A percentile compares a stretch with the other conserved stretches of the same genome.
Conservation (phyloP, 2,113 vertebrate genomes). For the Lampris megalopsis region DNA sequence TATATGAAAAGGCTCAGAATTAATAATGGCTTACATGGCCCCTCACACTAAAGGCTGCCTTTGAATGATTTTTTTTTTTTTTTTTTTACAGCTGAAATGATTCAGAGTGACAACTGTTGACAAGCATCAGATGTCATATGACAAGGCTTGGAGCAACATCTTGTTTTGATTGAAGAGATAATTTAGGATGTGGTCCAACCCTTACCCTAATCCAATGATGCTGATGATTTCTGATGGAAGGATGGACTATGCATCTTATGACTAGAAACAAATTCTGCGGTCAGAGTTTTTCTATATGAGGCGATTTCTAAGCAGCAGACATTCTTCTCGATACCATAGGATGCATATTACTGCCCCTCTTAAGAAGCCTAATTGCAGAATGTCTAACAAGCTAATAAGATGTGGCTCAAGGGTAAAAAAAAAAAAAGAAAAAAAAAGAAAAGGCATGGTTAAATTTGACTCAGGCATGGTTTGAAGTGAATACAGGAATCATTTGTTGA, state of each 20-base stretch:
- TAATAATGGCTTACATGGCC: too few species aligned
- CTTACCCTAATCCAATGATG: background rate
- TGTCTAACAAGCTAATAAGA: background rate
- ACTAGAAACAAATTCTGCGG: background rate
- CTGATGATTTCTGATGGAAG: conserved; percentile 12
- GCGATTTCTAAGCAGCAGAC: too few species aligned
- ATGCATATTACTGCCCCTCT: too few species aligned
- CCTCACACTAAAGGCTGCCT: background rate
- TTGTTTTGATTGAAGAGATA: conserved; percentile 14
- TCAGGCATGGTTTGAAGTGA: background rate
- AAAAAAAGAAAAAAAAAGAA: too few species aligned
- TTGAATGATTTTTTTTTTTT: conserved; percentile 2
- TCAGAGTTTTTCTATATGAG: too few species aligned
- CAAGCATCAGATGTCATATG: conserved; percentile 12
- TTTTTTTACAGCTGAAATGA: conserved; percentile 1
- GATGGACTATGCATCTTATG: background rate
- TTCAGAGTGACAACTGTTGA: conserved; percentile 33
- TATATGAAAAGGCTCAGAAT: too few species aligned
- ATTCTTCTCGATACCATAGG: too few species aligned
- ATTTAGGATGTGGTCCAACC: conserved; percentile 7
- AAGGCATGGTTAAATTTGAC: background rate
- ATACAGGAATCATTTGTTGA: background rate
- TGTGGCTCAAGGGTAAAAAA: too few species aligned
- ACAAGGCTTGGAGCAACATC: background rate
- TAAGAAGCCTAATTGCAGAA: background rate